A percentile compares a stretch with the other conserved stretches of the same genome.
These are phyloP conservation scores for Laodelphax striatellus DNA, from an alignment of 1,140 invertebrate genomes.

Conservation along the genomic window DNA sequence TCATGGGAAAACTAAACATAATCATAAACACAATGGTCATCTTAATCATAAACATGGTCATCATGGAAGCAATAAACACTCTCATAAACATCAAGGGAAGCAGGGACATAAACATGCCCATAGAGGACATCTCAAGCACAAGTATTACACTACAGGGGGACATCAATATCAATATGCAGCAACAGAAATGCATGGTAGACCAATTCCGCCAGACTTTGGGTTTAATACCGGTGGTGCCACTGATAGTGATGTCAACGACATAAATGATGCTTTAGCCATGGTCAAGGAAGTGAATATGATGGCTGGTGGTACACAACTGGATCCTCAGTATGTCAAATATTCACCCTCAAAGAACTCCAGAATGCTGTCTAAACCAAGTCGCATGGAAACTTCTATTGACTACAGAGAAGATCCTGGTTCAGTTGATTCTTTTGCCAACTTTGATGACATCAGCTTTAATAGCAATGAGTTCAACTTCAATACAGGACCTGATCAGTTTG, in stretches of 20 bases:
- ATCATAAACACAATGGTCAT: neutral
- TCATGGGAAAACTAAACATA: neutral
- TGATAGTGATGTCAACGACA: too few species aligned
- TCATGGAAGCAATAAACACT: neutral
- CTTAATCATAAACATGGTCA: neutral
- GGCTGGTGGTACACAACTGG: too few species aligned
- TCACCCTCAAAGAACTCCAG: too few species aligned
- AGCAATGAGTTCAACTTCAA: neutral
- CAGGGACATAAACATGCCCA: neutral
- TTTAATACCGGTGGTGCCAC: too few species aligned
- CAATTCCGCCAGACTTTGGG: too few species aligned
- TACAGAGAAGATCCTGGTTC: neutral
- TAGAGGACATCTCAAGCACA: neutral
- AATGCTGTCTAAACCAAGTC: too few species aligned
- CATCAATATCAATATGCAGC: too few species aligned
- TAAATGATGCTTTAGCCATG: too few species aligned
- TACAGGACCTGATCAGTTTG: neutral
- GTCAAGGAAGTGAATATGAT: too few species aligned
- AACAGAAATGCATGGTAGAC: too few species aligned
- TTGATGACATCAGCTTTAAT: neutral
- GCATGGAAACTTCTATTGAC: too few species aligned
- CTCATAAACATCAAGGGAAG: neutral
- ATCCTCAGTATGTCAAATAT: too few species aligned
- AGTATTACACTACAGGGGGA: neutral
- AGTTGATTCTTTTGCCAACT: neutral